Percentiles rank a stretch among this genome's conserved stretches.
phyloP scores from a whole-genome alignment of 2,888 invertebrate species.

The Conomelus anceps region DNA sequence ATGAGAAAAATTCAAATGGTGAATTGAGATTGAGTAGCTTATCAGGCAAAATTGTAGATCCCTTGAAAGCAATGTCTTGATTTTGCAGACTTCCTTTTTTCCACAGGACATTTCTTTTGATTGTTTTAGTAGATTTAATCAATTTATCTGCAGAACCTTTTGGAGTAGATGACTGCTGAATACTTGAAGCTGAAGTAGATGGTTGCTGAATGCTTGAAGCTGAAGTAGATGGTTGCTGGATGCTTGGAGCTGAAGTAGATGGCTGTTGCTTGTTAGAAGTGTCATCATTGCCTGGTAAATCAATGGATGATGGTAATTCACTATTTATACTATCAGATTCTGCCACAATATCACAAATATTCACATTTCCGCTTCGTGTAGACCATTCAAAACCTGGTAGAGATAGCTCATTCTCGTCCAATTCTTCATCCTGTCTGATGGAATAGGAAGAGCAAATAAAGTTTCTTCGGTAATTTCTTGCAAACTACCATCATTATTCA shows the following conservation, averaged over 20 bases:
- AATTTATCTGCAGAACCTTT: background rate
- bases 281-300: background rate
- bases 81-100: conserved; percentile 4
- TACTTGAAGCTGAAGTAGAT: background rate
- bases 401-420: background rate
- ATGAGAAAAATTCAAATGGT: conserved; percentile 6
- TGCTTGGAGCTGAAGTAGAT: background rate
- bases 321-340: background rate
- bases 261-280: background rate
- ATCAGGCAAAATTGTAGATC: background rate
- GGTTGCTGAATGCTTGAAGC: too few relatives aligned
- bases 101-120: background rate
- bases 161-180: background rate
- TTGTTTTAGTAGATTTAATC: background rate
- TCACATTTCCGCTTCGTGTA: background rate
- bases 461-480: background rate
- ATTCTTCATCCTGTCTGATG: background rate
- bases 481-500: background rate
- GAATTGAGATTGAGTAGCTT: conserved; percentile 1
- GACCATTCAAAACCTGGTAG: background rate
- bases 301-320: background rate
- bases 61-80: conserved; percentile 7
- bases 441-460: background rate
- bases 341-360: background rate
- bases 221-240: too few relatives aligned